Conservation (phyloP, 2,888 invertebrate genomes). For the Lumbricus terrestris region DNA sequence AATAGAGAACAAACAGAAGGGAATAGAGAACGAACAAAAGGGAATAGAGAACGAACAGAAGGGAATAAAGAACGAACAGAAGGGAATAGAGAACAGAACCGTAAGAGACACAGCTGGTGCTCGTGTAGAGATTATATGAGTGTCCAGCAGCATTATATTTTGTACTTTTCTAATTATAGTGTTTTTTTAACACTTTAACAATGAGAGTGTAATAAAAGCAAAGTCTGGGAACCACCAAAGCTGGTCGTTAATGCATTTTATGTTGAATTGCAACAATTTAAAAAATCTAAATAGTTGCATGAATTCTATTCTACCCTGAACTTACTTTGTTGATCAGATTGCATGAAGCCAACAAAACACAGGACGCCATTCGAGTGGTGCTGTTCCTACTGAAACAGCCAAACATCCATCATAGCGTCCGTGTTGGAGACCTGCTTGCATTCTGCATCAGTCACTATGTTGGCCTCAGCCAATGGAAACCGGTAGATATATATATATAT, state of each 20-base stretch:
- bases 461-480: not conserved
- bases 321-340: not conserved
- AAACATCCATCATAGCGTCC: constrained; percentile 62
- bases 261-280: not conserved
- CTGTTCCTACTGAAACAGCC: constrained; percentile 64
- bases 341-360: constrained; percentile 39
- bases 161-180: not conserved
- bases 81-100: too few relatives aligned
- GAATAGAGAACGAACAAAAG: too few relatives aligned
- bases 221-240: too few relatives aligned
- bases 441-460: constrained; percentile 43
- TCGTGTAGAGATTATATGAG: not conserved
- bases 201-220: too few relatives aligned
- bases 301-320: not conserved
- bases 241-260: not conserved
- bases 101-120: not conserved
- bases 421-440: constrained; percentile 66
- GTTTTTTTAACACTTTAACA: not conserved
- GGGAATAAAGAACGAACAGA: too few relatives aligned
- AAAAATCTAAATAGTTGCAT: not conserved
- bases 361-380: constrained; percentile 65
- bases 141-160: not conserved
- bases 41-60: too few relatives aligned
- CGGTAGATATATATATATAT: not conserved
- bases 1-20: too few relatives aligned